Conservation (phyloP, 2,113 vertebrate genomes). For the Syngnathus floridae region DNA sequence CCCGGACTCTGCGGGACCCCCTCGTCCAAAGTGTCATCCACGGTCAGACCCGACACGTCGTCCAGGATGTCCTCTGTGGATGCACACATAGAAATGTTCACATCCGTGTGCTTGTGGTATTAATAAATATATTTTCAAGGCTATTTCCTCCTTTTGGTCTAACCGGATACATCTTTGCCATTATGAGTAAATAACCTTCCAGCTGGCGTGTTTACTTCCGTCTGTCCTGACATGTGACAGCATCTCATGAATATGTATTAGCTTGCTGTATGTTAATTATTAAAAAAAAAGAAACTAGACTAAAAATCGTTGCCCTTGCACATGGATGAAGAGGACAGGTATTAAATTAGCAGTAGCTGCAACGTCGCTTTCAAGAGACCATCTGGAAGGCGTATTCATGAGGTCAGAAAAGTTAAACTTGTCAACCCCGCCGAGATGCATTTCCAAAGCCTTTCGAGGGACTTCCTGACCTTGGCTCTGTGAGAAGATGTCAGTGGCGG, state of each 20-base stretch:
- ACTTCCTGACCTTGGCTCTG: constrained; percentile 77
- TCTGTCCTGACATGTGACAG: not conserved
- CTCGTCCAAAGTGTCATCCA: constrained; percentile 48
- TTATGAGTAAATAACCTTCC: not conserved
- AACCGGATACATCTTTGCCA: not conserved
- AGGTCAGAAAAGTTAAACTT: not conserved
- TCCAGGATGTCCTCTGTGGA: constrained; percentile 72
- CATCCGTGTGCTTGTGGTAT: not conserved
- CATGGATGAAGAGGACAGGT: not conserved
- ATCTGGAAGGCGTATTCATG: not conserved
- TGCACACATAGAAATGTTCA: not conserved
- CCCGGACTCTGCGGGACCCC: constrained; percentile 30
- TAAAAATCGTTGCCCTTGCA: not conserved
- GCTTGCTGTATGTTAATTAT: not conserved
- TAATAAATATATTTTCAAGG: too few relatives aligned
- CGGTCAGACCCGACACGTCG: constrained; percentile 58
- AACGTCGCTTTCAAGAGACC: not conserved
- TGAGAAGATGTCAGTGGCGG: constrained; percentile 71
- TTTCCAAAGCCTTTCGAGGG: too few relatives aligned
- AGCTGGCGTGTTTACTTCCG: not conserved
- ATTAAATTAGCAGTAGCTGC: not conserved
- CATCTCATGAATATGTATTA: not conserved
- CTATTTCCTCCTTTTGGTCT: not conserved
- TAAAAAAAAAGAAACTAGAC: not conserved
- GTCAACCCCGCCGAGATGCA: too few relatives aligned